Conservation (phyloP, 2,797 vertebrate species). For the Pogonophryne albipinna region DNA sequence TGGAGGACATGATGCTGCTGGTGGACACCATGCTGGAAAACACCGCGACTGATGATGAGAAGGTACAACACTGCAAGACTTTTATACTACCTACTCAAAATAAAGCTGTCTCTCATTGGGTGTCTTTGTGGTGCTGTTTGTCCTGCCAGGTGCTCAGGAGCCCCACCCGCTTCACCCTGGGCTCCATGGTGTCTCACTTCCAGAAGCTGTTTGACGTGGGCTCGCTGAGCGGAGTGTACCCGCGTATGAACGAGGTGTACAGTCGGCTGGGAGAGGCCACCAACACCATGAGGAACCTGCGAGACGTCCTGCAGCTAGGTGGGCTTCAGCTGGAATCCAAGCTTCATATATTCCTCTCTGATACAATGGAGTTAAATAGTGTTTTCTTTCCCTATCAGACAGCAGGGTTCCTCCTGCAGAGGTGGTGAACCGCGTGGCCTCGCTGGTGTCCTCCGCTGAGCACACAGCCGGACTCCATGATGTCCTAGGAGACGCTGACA, state of each 20-base stretch:
- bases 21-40: conserved; percentile 90
- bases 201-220: conserved; percentile 92
- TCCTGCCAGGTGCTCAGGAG: conserved; percentile 78
- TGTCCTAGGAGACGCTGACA: conserved; percentile 87
- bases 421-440: conserved; percentile 87
- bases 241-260: conserved; percentile 93
- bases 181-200: conserved; percentile 91
- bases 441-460: conserved; percentile 78
- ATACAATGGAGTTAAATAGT: too few species aligned
- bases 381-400: conserved; percentile 75
- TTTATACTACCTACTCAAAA: neutral
- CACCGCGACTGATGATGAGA: conserved; percentile 65
- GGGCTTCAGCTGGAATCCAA: neutral
- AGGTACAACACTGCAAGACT: neutral
- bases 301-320: conserved; percentile 89
- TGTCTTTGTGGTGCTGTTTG: neutral
- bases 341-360: too few species aligned
- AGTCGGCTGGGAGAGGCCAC: conserved; percentile 89
- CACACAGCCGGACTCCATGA: conserved; percentile 62
- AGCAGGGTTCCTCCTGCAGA: conserved; percentile 82
- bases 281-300: conserved; percentile 89
- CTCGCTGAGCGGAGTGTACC: conserved; percentile 88
- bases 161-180: conserved; percentile 83
- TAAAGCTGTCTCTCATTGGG: too few species aligned
- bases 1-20: conserved; percentile 89